A percentile compares a stretch with the other conserved stretches of the same genome.
phyloP scores from a whole-genome alignment of 1,140 invertebrate species.

The Diachasmimorpha longicaudata region DNA sequence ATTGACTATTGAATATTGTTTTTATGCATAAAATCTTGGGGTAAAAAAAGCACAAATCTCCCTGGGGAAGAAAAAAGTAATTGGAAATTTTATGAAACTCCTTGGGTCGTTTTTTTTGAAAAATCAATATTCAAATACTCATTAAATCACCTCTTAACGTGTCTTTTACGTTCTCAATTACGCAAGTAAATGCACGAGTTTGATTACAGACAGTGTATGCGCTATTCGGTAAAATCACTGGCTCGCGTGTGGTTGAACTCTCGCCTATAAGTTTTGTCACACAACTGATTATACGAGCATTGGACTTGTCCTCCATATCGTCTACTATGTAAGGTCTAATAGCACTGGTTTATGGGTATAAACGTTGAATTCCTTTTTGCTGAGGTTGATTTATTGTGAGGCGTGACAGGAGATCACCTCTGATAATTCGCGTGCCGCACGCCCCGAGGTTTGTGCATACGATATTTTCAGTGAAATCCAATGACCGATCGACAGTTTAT shows the following conservation, averaged over 20 bases:
- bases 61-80: neutral
- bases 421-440: constrained; percentile 38
- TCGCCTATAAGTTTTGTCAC: neutral
- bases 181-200: neutral
- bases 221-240: neutral
- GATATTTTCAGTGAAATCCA: neutral
- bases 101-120: too few relatives aligned
- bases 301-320: constrained; percentile 5
- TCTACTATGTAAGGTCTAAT: constrained; percentile 5
- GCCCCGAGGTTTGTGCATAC: neutral
- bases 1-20: too few relatives aligned
- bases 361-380: neutral
- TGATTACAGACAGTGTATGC: neutral
- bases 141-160: neutral
- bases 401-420: constrained; percentile 32
- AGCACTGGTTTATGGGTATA: constrained; percentile 1
- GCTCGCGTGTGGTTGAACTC: neutral
- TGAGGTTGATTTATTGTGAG: constrained; percentile 34
- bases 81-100: too few relatives aligned
- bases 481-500: neutral
- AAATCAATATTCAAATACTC: neutral
- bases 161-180: neutral
- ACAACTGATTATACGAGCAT: neutral
- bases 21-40: too few relatives aligned
- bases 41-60: too few relatives aligned